phyloP scores from a whole-genome alignment of 2,888 invertebrate species.

The Emmelina monodactyla region DNA sequence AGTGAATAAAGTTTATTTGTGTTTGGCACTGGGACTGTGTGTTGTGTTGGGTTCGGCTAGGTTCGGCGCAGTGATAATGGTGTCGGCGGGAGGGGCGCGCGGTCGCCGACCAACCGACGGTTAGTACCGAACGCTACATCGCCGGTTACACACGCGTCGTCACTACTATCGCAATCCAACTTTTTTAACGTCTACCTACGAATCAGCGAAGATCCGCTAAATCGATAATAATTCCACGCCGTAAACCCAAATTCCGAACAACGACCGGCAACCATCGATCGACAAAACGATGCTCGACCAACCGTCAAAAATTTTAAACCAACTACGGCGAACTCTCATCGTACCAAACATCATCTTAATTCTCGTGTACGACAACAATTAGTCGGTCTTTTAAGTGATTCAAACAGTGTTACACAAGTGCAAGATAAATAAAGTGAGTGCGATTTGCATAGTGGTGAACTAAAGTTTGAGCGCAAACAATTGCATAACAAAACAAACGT shows the following conservation, averaged over 20 bases:
- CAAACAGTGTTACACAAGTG: too few relatives aligned
- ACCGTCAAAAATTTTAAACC: conserved; percentile 50
- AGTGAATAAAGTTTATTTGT: conserved; percentile 65
- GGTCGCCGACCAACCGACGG: conserved; percentile 25
- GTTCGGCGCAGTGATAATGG: conserved; percentile 51
- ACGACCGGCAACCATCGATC: conserved; percentile 13
- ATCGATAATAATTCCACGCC: too few relatives aligned
- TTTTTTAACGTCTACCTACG: too few relatives aligned
- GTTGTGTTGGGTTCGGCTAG: conserved; percentile 24
- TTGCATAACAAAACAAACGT: conserved; percentile 21
- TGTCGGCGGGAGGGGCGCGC: conserved; percentile 52
- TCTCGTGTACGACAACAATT: conserved; percentile 57
- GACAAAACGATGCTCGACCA: conserved; percentile 49
- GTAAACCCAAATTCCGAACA: too few relatives aligned
- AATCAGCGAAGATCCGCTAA: too few relatives aligned
- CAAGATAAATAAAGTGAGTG: too few relatives aligned
- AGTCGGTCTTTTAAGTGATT: conserved; percentile 19
- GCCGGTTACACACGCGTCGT: conserved; percentile 33
- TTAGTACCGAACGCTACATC: conserved; percentile 42
- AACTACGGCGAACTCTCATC: conserved; percentile 41
- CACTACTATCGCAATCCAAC: too few relatives aligned
- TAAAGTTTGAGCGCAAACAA: conserved; percentile 26
- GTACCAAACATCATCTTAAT: conserved; percentile 51
- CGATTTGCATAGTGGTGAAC: conserved; percentile 22
- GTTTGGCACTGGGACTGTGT: too few relatives aligned